phyloP scores from a whole-genome alignment of 2,113 vertebrate species.

The mouse (Mus musculus) region GRCm39 chr7:49914501-49915000 shows the following conservation, averaged over 20 bases:
- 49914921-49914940: neutral
- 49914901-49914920: neutral
- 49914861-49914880: neutral
- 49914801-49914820: neutral
- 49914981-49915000: neutral
- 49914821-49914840: neutral
- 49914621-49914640: neutral
- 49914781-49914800: neutral
- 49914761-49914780: neutral
- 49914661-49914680: neutral
- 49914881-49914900: neutral
- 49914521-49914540: neutral
- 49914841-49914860: neutral
- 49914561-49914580: neutral
- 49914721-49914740: neutral
- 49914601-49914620: neutral
- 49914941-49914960: neutral
- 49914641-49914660: neutral
- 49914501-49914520: neutral
- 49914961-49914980: neutral
- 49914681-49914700: neutral
- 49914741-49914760: neutral
- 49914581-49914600: neutral
- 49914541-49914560: neutral
- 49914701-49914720: neutral